Conservation (phyloP, 2,888 invertebrate genomes). For the Tineola bisselliella region DNA sequence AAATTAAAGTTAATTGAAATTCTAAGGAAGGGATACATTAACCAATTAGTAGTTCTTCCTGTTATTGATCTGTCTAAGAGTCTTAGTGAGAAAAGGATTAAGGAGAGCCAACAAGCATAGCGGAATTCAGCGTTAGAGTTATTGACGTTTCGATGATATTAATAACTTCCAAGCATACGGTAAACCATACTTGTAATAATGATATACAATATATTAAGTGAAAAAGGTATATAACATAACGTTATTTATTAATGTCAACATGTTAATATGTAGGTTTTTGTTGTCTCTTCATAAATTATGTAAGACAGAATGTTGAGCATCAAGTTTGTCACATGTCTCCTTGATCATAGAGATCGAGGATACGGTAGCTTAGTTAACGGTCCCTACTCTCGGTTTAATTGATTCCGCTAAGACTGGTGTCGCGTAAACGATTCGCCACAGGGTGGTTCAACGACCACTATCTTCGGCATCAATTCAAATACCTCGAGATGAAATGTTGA, state of each 20-base stretch:
- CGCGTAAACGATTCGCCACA: slow-evolving; percentile 35
- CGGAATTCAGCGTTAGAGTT: not conserved
- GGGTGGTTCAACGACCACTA: slow-evolving; percentile 47
- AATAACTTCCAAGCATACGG: no score
- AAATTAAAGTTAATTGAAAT: not conserved
- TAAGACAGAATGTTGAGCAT: slow-evolving; percentile 1
- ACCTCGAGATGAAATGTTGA: not conserved
- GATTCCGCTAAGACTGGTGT: slow-evolving; percentile 44
- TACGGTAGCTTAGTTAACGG: slow-evolving; percentile 11
- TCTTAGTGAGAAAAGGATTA: not conserved
- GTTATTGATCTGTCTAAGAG: not conserved
- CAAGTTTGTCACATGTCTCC: slow-evolving; percentile 8
- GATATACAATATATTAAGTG: not conserved
- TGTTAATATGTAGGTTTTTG: not conserved
- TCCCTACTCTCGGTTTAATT: slow-evolving; percentile 26
- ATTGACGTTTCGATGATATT: not conserved
- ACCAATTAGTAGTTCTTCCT: not conserved
- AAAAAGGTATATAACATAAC: not conserved
- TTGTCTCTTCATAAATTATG: not conserved
- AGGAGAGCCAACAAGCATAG: not conserved
- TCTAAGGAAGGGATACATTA: not conserved
- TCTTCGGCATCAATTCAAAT: not conserved
- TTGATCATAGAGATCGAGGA: not conserved
- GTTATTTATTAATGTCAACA: not conserved
- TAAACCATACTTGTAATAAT: not conserved